Evolutionary conservation across 2,797 vertebrate species (phyloP), one percentile per base, ranked within the genome.

Genomic region (Karalla daura): DNA sequence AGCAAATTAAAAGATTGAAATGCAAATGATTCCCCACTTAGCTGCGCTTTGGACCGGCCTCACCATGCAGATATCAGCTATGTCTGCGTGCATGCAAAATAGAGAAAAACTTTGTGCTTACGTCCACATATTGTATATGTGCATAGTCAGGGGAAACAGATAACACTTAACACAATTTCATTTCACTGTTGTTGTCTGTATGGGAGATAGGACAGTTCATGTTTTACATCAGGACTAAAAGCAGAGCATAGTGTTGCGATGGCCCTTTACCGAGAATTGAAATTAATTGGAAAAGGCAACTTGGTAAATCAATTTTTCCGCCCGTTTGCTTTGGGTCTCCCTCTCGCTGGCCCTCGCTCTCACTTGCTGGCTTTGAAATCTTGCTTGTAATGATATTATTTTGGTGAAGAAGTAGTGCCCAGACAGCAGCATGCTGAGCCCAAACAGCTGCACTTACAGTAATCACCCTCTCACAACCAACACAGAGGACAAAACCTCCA

Each of bases 1-100:
- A 81, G 62, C 49, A 76, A 91, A 89, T 86, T 80, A 84, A 85
- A 87, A 82, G 76, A 88, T 77, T 75, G 64, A 84, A 87, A 83
- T 76, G 77, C 52, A 84, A 88, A 88, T 83, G 15, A 84, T 85
- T 83, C 68, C 35, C 47, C 58, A 70, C 58, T 82, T 76, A 78
- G 73, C 66, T 64, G 68, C 14, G 23, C 63, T 80, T 61, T 21
- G 28, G 47, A 73, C 75, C 24, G 17, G 67, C 50, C 46, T 44
- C 60, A 17, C 71, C 45, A 66, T 69, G 73, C 25, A 70, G 58
- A 69, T 45, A 30, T 27, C 33, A 59, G 72, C 17, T n/a, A 12
- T 52, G 62, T 74, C 30, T 63, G 67, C 27, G 27, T 58, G 30
- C 70, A 46, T 46, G 47, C 32, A 52, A 66, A 58, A 54, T 15